Base-by-base conservation (phyloP, 2,888 invertebrate genomes). In the Cheilosia soror region DNA sequence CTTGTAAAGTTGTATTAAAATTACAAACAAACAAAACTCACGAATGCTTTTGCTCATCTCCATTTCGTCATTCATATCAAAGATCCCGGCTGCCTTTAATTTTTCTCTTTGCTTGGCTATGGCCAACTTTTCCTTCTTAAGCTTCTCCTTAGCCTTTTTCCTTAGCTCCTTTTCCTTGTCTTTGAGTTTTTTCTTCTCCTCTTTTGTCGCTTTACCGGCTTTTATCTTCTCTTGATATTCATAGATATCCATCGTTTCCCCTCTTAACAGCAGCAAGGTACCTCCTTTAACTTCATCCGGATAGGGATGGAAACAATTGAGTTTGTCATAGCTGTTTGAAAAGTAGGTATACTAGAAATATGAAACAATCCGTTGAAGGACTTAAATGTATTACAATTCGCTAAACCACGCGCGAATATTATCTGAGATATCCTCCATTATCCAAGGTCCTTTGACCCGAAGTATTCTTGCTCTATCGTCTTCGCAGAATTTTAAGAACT, bases 341-440 rank as follows among this genome's bases (percentile, higher is more conserved):
- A 37, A 37, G 11, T 37, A 37, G 11, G 11, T 37, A 11, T 9
- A 49, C 9, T 11, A 37, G 9, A 11, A 37, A 3, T 4, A 37
- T 9, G 11, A 11, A 9, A 11, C 4, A 37, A 37, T 37, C 9
- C 4, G 5, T 27, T 11, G 13, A 4, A 6, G 0, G 42, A 31
- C 20, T 9, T 15, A 25, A 58, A 27, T 33, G 2, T 58, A 88
- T 88, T 94, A 95, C 94, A 95, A 96, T 87, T 94, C 92, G 40
- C 93, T 89, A 89, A 96, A 96, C 96, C 96, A 96, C 80, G 94
- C 94, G 37, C 96, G 93, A 83, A 96, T 95, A 90, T 96, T 95
- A 87, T 96, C 96, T 44, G 94, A 94, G 89, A 96, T 95, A 86
- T 95, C 95, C 89, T 96, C 96, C 91, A 95, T 94, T 88, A 96